Evolutionary conservation across 1,140 invertebrate species (phyloP).

Genomic region (Philaenus spumarius): DNA sequence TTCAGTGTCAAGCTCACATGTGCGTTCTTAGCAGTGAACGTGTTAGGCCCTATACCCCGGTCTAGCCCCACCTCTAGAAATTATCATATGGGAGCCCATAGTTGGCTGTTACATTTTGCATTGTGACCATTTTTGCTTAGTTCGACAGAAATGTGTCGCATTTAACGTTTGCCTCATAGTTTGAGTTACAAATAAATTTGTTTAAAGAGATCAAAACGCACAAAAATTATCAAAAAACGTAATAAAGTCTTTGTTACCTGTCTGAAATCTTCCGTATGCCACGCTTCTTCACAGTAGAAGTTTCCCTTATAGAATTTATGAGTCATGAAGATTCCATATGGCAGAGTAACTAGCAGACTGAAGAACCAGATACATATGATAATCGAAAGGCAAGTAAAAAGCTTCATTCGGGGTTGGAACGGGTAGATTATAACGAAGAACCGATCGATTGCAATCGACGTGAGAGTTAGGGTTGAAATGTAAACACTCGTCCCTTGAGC

Average conservation of each 20-base stretch:
- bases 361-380: conserved; percentile 88
- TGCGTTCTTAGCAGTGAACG: no score
- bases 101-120: no score
- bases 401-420: conserved; percentile 85
- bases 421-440: conserved; percentile 97
- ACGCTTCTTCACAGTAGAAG: conserved; percentile 77
- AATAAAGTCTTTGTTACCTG: conserved; percentile 33
- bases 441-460: conserved; percentile 92
- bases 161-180: no score
- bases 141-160: no score
- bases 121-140: no score
- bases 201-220: no score
- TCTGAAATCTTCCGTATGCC: conserved; percentile 72
- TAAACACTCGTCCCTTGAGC: conserved; percentile 90
- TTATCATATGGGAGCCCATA: no score
- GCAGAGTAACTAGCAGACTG: conserved; percentile 77
- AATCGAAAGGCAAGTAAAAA: conserved; percentile 71
- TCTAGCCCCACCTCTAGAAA: no score
- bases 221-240: no score
- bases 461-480: conserved; percentile 92
- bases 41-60: no score
- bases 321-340: conserved; percentile 84
- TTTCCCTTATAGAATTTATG: conserved; percentile 41
- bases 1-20: no score
- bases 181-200: no score